These are phyloP conservation scores for Pangasius macronema DNA, from an alignment of 2,797 vertebrate genomes.

Conservation along the genomic window DNA sequence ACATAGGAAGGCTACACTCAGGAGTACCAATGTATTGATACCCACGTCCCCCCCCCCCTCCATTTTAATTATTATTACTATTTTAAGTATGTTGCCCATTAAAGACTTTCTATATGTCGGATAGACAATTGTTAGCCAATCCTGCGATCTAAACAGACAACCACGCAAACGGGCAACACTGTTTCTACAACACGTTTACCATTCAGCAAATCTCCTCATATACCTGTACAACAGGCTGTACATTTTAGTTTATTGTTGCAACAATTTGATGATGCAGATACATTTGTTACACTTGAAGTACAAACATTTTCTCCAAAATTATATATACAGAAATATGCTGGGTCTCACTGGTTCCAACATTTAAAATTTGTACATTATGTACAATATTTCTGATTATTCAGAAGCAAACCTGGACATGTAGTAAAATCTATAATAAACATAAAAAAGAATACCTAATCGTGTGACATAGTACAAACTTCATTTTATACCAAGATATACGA, in stretches of 20 bases:
- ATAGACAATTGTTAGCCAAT: background rate
- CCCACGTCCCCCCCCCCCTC: too few species aligned
- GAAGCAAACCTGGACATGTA: slow-evolving; percentile 16
- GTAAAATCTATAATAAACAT: slow-evolving; percentile 9
- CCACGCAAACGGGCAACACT: background rate
- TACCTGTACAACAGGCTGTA: slow-evolving; percentile 61
- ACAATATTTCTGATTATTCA: slow-evolving; percentile 66
- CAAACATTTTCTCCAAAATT: slow-evolving; percentile 65
- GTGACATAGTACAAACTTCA: background rate
- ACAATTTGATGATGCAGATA: slow-evolving; percentile 61
- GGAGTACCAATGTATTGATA: background rate
- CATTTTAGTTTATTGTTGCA: slow-evolving; percentile 81
- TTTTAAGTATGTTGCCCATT: background rate
- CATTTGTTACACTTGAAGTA: slow-evolving; percentile 76
- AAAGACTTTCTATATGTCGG: background rate
- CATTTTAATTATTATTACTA: too few species aligned
- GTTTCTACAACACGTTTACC: background rate
- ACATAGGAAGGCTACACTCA: background rate
- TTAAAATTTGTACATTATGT: slow-evolving; percentile 79
- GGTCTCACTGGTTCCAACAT: slow-evolving; percentile 68
- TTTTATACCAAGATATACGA: slow-evolving; percentile 24
- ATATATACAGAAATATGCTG: slow-evolving; percentile 67
- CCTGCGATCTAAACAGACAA: background rate
- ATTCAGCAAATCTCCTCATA: slow-evolving; percentile 38
- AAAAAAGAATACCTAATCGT: background rate